phyloP scores from a whole-genome alignment of 2,888 invertebrate species.

The Eupeodes latifasciatus region DNA sequence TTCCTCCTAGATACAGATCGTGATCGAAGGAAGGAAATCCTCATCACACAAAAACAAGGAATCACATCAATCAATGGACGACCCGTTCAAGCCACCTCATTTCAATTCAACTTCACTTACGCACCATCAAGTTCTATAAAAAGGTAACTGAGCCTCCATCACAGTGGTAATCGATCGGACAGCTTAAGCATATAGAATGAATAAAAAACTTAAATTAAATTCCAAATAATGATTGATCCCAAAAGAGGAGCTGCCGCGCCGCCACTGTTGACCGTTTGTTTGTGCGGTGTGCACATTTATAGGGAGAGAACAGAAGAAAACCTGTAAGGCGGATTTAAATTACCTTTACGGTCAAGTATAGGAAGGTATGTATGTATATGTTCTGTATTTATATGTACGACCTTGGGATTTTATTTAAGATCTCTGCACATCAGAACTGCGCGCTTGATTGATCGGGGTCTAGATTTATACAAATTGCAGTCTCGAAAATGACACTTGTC shows the following conservation, averaged over 20 bases:
- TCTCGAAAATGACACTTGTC: constrained; percentile 67
- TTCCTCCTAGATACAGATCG: constrained; percentile 69
- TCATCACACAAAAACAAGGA: constrained; percentile 29
- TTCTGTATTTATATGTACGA: constrained; percentile 1
- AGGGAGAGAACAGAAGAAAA: background rate
- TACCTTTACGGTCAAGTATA: constrained; percentile 17
- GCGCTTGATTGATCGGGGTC: constrained; percentile 69
- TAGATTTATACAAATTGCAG: constrained; percentile 59
- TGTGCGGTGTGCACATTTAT: background rate
- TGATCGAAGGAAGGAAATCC: constrained; percentile 63
- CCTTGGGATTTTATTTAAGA: constrained; percentile 59
- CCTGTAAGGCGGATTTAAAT: constrained; percentile 51
- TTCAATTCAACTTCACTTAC: constrained; percentile 68
- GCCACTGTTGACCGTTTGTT: constrained; percentile 8
- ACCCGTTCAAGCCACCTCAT: constrained; percentile 57
- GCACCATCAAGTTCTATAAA: constrained; percentile 63
- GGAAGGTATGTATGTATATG: no score
- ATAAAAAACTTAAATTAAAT: constrained; percentile 25
- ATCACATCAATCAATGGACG: constrained; percentile 69
- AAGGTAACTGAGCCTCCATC: background rate
- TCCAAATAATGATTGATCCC: constrained; percentile 73
- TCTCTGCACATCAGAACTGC: constrained; percentile 6
- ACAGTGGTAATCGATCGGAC: constrained; percentile 68
- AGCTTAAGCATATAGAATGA: constrained; percentile 55
- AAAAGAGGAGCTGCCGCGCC: constrained; percentile 56